Evolutionary conservation across 2,797 vertebrate genomes (phyloP).

Genomic region (Schizopygopsis pylzovi): DNA sequence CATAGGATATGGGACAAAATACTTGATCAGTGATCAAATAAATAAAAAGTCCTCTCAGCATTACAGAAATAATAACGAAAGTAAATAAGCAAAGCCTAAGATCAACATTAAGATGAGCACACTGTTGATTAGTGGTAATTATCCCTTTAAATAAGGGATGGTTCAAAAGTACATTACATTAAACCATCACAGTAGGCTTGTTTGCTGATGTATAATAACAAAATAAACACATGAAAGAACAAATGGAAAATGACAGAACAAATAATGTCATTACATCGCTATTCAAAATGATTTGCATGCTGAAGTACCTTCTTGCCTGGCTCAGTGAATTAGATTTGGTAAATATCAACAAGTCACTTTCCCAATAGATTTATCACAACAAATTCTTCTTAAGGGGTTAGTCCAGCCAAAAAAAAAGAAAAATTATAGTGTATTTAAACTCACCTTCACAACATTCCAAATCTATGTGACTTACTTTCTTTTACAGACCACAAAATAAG

Average conservation of each 20-base stretch:
- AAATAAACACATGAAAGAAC: neutral
- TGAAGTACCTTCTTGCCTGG: neutral
- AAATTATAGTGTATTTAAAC: neutral
- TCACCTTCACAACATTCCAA: neutral
- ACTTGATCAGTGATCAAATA: neutral
- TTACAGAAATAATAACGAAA: neutral
- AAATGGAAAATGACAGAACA: neutral
- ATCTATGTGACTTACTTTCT: neutral
- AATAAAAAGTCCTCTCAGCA: neutral
- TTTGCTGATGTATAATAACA: conserved; percentile 38
- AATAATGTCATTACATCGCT: neutral
- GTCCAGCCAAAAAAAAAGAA: no score
- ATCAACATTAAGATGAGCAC: conserved; percentile 49
- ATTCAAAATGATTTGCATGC: neutral
- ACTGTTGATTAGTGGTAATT: conserved; percentile 58
- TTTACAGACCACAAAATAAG: neutral
- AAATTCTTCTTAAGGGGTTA: neutral
- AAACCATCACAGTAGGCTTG: conserved; percentile 24
- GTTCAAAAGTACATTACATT: conserved; percentile 27
- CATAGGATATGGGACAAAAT: neutral
- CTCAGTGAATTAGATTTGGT: neutral
- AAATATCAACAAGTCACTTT: neutral
- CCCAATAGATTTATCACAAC: neutral
- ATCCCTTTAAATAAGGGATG: conserved; percentile 26
- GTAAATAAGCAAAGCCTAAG: conserved; percentile 47